These are phyloP conservation scores for Thermophis baileyi DNA, from an alignment of 2,113 vertebrate species.

Conservation along the genomic window DNA sequence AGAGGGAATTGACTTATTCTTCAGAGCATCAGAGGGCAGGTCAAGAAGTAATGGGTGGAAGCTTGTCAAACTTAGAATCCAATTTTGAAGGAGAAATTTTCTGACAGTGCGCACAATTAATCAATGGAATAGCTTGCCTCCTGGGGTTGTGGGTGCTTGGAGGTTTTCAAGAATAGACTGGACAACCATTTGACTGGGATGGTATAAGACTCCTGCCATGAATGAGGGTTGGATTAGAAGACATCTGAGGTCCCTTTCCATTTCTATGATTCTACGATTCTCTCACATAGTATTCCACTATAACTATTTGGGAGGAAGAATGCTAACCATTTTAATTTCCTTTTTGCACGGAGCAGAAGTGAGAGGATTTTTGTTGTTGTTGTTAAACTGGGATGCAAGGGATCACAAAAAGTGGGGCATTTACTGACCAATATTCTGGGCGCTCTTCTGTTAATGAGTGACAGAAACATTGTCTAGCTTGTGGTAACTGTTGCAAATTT, in stretches of 20 bases:
- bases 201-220: neutral
- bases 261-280: neutral
- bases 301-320: neutral
- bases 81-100: neutral
- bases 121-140: neutral
- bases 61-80: neutral
- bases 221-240: neutral
- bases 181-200: neutral
- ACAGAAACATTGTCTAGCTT: neutral
- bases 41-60: neutral
- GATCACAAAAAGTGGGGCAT: neutral
- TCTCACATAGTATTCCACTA: neutral
- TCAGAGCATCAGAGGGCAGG: neutral
- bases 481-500: neutral
- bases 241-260: neutral
- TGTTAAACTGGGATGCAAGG: neutral
- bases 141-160: neutral
- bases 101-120: neutral
- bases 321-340: neutral
- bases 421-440: neutral
- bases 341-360: neutral
- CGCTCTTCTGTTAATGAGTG: neutral
- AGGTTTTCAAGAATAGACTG: neutral
- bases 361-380: neutral
- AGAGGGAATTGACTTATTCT: neutral